phyloP scores from a whole-genome alignment of 2,888 invertebrate species.

The Apodemia mormo region DNA sequence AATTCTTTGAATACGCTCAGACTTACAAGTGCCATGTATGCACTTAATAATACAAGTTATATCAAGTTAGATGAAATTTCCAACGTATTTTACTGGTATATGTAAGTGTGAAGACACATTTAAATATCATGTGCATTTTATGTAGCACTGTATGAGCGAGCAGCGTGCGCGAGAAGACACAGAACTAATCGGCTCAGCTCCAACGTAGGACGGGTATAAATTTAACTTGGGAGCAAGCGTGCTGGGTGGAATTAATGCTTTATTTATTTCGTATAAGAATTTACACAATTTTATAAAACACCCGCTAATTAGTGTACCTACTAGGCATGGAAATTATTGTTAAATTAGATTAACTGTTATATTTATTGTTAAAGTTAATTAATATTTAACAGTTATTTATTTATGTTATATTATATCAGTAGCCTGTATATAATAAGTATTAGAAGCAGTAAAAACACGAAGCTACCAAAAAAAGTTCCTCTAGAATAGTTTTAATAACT shows the following conservation, averaged over 20 bases:
- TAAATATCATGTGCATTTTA: conserved; percentile 9
- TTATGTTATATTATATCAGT: too few species aligned
- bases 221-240: neutral
- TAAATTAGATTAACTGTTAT: too few species aligned
- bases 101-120: neutral
- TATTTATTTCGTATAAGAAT: neutral
- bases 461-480: too few species aligned
- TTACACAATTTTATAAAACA: neutral
- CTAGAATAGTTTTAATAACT: too few species aligned
- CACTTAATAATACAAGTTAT: neutral
- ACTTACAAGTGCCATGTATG: too few species aligned
- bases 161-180: neutral
- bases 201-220: neutral
- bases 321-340: too few species aligned
- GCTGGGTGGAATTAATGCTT: neutral
- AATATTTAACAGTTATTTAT: too few species aligned
- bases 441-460: too few species aligned
- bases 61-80: neutral
- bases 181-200: conserved; percentile 4
- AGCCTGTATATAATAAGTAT: too few species aligned
- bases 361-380: too few species aligned
- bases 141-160: neutral
- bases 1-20: too few species aligned
- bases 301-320: neutral
- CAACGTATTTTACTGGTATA: neutral